A percentile compares a stretch with the other conserved stretches of the same genome.
phyloP scores from a whole-genome alignment of 1,140 invertebrate genomes.

The Cydia pomonella region DNA sequence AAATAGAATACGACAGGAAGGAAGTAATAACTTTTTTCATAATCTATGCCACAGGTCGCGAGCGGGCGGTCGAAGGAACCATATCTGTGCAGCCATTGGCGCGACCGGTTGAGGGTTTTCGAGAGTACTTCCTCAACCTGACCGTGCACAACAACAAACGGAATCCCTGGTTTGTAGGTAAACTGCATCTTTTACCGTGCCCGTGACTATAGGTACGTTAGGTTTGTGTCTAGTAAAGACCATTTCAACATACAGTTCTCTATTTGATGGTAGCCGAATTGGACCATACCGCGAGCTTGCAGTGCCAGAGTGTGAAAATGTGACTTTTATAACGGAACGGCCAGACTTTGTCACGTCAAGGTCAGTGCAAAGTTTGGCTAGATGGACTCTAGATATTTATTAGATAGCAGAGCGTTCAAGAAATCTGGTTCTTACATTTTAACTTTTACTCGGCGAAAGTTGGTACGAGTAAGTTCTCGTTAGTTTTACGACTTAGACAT shows the following conservation, averaged over 20 bases:
- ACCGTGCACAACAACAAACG: slow-evolving; percentile 92
- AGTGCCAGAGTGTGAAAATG: too few relatives aligned
- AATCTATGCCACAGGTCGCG: slow-evolving; percentile 86
- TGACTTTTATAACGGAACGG: too few relatives aligned
- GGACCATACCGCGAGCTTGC: too few relatives aligned
- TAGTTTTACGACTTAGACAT: neutral
- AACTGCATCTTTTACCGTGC: slow-evolving; percentile 40
- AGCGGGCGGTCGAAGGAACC: slow-evolving; percentile 94
- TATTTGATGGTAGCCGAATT: too few relatives aligned
- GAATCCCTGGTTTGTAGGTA: slow-evolving; percentile 97
- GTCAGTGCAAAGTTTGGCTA: too few relatives aligned
- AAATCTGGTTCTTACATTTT: neutral
- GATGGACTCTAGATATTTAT: too few relatives aligned
- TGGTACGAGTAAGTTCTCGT: neutral
- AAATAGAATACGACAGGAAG: too few relatives aligned
- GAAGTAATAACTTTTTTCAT: neutral
- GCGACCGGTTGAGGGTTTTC: slow-evolving; percentile 92
- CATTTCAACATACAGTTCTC: too few relatives aligned
- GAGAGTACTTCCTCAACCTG: slow-evolving; percentile 92
- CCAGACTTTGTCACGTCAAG: too few relatives aligned
- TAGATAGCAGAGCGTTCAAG: too few relatives aligned
- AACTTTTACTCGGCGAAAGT: slow-evolving; percentile 6
- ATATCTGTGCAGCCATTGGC: slow-evolving; percentile 95
- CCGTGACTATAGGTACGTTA: too few relatives aligned
- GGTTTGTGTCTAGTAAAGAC: too few relatives aligned